Evolutionary conservation across 2,113 vertebrate genomes (phyloP).

Genomic region (Atherinomorus stipes): DNA sequence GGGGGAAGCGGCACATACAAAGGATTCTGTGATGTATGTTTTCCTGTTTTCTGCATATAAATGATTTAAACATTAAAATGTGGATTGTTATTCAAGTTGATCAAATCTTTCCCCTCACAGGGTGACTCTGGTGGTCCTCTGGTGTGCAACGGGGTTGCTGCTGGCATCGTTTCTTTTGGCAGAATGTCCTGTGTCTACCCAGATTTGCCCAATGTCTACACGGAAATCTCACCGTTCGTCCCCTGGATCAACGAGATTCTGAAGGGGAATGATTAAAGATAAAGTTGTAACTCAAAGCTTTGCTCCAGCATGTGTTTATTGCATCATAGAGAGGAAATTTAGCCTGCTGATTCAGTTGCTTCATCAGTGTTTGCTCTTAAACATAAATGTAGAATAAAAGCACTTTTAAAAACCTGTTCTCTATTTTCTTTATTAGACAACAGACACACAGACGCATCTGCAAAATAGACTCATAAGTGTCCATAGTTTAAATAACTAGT

Average conservation of each 20-base stretch:
- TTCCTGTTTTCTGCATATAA: no score
- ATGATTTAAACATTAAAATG: no score
- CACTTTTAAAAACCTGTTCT: no score
- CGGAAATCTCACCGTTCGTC: slow-evolving; percentile 50
- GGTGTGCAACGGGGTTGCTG: slow-evolving; percentile 77
- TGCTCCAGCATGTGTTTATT: background rate
- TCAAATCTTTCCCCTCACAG: slow-evolving; percentile 60
- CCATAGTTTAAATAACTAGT: no score
- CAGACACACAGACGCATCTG: no score
- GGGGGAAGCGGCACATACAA: slow-evolving; percentile 54
- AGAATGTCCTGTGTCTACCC: rapidly evolving
- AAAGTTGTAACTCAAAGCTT: background rate
- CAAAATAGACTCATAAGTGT: no score
- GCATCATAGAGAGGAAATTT: no score
- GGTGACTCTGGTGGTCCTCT: slow-evolving; percentile 89
- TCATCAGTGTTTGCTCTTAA: background rate
- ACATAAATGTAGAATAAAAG: background rate
- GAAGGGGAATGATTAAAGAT: background rate
- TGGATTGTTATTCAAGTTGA: no score
- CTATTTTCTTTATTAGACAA: no score
- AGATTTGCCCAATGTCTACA: slow-evolving; percentile 69
- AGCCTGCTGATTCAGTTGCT: background rate
- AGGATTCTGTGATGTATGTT: slow-evolving; percentile 75
- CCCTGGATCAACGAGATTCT: slow-evolving; percentile 56
- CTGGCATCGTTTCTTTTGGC: slow-evolving; percentile 85